Evolutionary conservation across 1,140 invertebrate genomes (phyloP).

Genomic region (Drosophila kanapiae): DNA sequence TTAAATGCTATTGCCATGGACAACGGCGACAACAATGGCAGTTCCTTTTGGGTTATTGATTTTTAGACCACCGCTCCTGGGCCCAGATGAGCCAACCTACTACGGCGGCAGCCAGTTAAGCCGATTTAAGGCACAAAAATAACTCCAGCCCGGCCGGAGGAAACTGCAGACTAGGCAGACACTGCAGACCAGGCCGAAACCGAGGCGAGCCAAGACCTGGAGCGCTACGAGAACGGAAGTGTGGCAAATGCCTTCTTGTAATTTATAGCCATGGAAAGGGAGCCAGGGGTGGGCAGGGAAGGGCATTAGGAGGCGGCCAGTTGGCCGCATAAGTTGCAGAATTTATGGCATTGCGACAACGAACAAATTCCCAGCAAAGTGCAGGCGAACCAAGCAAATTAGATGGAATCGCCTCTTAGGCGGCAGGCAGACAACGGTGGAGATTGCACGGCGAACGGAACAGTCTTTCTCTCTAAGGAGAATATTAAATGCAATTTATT

Average conservation of each 20-base stretch:
- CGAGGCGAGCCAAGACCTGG: constrained; percentile 14
- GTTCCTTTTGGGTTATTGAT: constrained; percentile 58
- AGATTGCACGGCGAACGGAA: neutral
- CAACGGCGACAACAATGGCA: constrained; percentile 62
- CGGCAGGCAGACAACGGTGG: constrained; percentile 9
- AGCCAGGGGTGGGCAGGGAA: neutral
- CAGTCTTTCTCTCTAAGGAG: neutral
- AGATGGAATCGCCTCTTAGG: constrained; percentile 43
- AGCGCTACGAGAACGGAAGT: constrained; percentile 58
- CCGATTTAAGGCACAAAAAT: constrained; percentile 79
- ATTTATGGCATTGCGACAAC: constrained; percentile 79
- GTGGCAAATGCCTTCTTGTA: constrained; percentile 79
- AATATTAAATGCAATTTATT: constrained; percentile 42
- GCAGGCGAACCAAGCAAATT: constrained; percentile 56
- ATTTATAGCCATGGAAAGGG: constrained; percentile 62
- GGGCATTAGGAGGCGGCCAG: constrained; percentile 27
- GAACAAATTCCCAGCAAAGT: constrained; percentile 58
- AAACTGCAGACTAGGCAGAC: constrained; percentile 53
- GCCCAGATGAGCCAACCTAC: constrained; percentile 49
- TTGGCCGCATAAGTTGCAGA: constrained; percentile 75
- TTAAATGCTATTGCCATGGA: constrained; percentile 77
- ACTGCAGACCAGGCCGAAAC: constrained; percentile 53
- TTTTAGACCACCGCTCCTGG: constrained; percentile 35
- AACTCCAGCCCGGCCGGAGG: constrained; percentile 52
- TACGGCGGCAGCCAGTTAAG: constrained; percentile 49